Conservation (phyloP, 2,888 invertebrate genomes). For the Cremastobaeus sp. region DNA sequence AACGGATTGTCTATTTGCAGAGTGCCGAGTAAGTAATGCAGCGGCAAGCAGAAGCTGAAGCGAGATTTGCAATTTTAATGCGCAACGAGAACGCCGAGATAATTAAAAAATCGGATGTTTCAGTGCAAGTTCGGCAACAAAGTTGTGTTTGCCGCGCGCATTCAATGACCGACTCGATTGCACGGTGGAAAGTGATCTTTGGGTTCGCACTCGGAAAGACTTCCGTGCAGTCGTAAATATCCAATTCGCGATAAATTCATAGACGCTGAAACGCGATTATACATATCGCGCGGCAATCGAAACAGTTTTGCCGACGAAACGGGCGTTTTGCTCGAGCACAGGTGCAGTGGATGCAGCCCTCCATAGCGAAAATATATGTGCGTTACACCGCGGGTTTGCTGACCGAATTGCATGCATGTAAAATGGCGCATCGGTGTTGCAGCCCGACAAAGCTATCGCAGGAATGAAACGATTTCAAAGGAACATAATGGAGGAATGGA, state of each 20-base stretch:
- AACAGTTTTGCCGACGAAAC: slow-evolving; percentile 10
- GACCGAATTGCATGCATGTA: slow-evolving; percentile 1
- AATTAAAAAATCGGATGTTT: neutral
- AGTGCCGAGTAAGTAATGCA: slow-evolving; percentile 1
- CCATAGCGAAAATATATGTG: neutral
- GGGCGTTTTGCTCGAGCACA: slow-evolving; percentile 7
- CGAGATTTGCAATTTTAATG: neutral
- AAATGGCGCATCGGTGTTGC: too few relatives aligned
- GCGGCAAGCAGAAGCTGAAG: neutral
- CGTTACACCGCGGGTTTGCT: slow-evolving; percentile 1
- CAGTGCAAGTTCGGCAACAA: too few relatives aligned
- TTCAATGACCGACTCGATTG: neutral
- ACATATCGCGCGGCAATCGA: slow-evolving; percentile 17
- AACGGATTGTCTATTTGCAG: slow-evolving; percentile 7
- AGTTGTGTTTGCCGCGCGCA: neutral
- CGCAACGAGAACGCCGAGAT: neutral
- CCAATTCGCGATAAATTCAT: too few relatives aligned
- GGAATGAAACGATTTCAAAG: too few relatives aligned
- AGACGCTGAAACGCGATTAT: slow-evolving; percentile 16
- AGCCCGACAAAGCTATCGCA: too few relatives aligned
- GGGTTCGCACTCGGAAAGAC: neutral
- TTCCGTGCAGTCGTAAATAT: too few relatives aligned
- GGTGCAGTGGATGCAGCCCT: neutral
- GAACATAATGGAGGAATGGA: too few relatives aligned
- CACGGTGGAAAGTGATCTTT: neutral